Conservation (phyloP, 2,888 invertebrate genomes). For the Andrena trimmerana region DNA sequence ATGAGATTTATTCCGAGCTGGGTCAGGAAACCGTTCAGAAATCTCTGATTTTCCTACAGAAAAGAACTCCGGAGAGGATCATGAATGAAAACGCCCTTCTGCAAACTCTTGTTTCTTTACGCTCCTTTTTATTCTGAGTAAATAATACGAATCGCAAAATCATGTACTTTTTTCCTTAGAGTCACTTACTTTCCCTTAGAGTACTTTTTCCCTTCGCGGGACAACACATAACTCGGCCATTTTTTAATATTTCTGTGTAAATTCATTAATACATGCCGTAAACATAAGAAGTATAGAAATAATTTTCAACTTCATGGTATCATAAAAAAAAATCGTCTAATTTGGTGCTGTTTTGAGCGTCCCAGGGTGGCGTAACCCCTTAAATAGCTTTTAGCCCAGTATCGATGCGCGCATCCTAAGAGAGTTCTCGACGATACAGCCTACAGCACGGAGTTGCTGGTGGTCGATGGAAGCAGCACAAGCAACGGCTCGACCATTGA, state of each 20-base stretch:
- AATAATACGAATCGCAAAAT: constrained; percentile 2
- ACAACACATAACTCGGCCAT: too few species aligned
- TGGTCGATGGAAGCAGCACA: neutral
- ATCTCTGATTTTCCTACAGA: constrained; percentile 41
- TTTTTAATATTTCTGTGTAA: too few species aligned
- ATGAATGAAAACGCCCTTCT: constrained; percentile 11
- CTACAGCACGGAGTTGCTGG: neutral
- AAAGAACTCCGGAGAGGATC: neutral
- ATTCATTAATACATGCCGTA: too few species aligned
- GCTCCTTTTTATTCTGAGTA: neutral
- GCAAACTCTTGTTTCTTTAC: neutral
- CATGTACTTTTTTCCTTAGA: neutral
- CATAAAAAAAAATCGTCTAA: too few species aligned
- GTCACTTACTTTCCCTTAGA: too few species aligned
- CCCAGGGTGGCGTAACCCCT: too few species aligned
- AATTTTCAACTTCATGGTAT: too few species aligned
- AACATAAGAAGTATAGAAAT: too few species aligned
- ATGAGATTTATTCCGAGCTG: constrained; percentile 77
- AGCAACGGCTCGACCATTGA: constrained; percentile 2
- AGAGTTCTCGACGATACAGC: neutral
- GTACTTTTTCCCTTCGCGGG: too few species aligned
- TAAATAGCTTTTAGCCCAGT: too few species aligned
- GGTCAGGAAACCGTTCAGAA: constrained; percentile 60
- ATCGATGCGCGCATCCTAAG: neutral
- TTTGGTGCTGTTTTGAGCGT: too few species aligned